These are phyloP conservation scores for Cichlasoma orientale DNA, from an alignment of 2,797 vertebrate species.

Conservation along the genomic window DNA sequence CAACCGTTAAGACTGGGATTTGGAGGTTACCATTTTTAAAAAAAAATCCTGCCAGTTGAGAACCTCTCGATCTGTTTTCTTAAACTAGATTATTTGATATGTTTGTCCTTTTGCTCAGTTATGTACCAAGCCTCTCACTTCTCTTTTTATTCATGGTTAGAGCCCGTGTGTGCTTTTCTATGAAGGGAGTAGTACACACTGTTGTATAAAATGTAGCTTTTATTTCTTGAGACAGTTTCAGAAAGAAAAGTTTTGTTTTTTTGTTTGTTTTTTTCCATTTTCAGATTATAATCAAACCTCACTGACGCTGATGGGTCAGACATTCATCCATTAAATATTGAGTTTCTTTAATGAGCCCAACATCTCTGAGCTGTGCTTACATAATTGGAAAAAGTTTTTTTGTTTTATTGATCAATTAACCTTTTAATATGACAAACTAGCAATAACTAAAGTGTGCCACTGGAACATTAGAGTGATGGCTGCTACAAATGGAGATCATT, in stretches of 20 bases:
- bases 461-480: not conserved
- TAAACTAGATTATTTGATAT: not conserved
- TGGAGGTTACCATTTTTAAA: not conserved
- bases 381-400: not conserved
- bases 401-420: not conserved
- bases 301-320: not conserved
- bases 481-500: not conserved
- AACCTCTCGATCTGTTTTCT: not conserved
- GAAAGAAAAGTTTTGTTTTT: not conserved
- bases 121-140: not conserved
- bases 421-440: not conserved
- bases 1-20: not conserved
- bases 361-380: not conserved
- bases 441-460: not conserved
- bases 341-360: no score
- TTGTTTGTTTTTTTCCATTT: not conserved
- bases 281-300: not conserved
- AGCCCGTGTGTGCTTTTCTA: not conserved
- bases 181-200: not conserved
- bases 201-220: not conserved
- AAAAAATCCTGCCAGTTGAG: not conserved
- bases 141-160: not conserved
- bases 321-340: not conserved
- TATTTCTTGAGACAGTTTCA: not conserved
- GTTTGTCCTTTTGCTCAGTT: not conserved